Percentiles rank a stretch among this genome's conserved stretches.
phyloP scores from a whole-genome alignment of 2,888 invertebrate genomes.

The Agrotis exclamationis region DNA sequence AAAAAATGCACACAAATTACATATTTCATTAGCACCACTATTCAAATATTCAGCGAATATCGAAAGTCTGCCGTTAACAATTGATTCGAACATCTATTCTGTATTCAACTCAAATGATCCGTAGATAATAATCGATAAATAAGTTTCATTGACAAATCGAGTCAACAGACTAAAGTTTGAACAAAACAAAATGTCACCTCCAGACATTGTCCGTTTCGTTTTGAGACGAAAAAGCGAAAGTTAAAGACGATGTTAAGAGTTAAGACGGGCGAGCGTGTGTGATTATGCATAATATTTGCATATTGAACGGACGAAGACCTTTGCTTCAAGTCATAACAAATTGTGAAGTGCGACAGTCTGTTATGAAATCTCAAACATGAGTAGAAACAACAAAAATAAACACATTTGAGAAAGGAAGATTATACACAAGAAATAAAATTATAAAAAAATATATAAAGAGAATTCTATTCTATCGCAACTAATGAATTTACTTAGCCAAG shows the following conservation, averaged over 20 bases:
- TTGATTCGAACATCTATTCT: conserved; percentile 39
- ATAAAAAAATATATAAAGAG: not conserved
- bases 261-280: conserved; percentile 10
- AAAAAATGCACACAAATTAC: conserved; percentile 19
- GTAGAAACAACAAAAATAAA: conserved; percentile 4
- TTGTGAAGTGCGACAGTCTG: conserved; percentile 35
- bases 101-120: conserved; percentile 49
- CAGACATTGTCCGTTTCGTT: conserved; percentile 25
- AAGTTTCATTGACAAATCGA: conserved; percentile 43
- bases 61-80: conserved; percentile 37
- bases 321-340: conserved; percentile 40
- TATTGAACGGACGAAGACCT: conserved; percentile 45
- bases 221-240: conserved; percentile 60
- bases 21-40: conserved; percentile 30
- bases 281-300: conserved; percentile 58
- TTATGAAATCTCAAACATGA: conserved; percentile 24
- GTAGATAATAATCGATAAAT: conserved; percentile 45
- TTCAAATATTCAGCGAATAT: conserved; percentile 22
- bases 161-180: conserved; percentile 17
- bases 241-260: conserved; percentile 15
- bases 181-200: conserved; percentile 23
- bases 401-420: not conserved
- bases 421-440: not conserved
- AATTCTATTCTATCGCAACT: not conserved
- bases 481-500: not conserved